Base-by-base conservation (phyloP, 1,140 invertebrate species). In the Theocolax elegans region DNA sequence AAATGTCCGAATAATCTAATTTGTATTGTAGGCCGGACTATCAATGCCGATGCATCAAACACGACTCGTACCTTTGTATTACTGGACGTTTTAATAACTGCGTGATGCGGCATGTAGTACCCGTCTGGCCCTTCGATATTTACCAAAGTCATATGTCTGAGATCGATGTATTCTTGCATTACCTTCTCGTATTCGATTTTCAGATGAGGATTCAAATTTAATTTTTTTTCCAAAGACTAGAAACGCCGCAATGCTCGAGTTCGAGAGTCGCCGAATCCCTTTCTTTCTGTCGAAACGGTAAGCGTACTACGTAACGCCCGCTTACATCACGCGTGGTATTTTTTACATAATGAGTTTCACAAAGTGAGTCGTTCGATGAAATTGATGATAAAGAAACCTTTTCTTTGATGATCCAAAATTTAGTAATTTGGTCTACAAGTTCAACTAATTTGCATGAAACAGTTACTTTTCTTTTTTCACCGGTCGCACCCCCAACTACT, bases 21-120 rank as follows among this genome's bases (percentile, higher is more conserved):
- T n/a, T n/a, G n/a, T n/a, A n/a, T n/a, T n/a, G n/a, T n/a, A n/a
- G n/a, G n/a, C n/a, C n/a, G n/a, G n/a, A n/a, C n/a, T n/a, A n/a
- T n/a, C n/a, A n/a, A n/a, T n/a, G n/a, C n/a, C n/a, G n/a, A n/a
- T n/a, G 46, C 46, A 15, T 53, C 49, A 25, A 53, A 53, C 13
- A 53, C 49, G 1, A 53, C 49, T 2, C 49, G 21, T n/a, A 53
- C 2, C 25, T 53, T 53, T 1, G 49, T 53, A 3, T 2, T 13
- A 25, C 49, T 53, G 8, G 21, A 1, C 12, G 1, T 3, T 10
- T 48, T 48, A 4, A 48, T 48, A 3, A 48, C 46, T 2, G 46
- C 46, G 12, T 53, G 49, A 53, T 53, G 49, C 10, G 49, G 49
- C 49, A 53, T 27, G 23, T 53, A 27, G n/a, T 53, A 53, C 8